A percentile compares a stretch with the other conserved stretches of the same genome.
Evolutionary conservation across 2,113 vertebrate species (phyloP).

Genomic region (Gadus chalcogrammus): DNA sequence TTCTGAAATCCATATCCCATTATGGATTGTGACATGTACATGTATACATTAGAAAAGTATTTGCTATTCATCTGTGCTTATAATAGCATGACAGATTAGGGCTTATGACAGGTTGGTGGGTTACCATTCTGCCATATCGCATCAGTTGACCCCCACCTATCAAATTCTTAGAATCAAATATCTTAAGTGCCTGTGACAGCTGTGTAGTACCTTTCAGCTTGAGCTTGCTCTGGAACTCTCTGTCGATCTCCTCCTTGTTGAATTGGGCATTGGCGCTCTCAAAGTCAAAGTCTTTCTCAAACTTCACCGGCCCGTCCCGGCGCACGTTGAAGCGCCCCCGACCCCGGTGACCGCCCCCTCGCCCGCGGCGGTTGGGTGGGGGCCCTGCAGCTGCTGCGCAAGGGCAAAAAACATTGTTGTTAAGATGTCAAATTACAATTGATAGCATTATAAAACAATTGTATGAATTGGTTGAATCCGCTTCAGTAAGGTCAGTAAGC

Average conservation of each 20-base stretch:
- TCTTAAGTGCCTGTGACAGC: background rate
- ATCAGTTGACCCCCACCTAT: background rate
- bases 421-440: background rate
- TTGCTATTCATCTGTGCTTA: too few relatives aligned
- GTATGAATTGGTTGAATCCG: too few relatives aligned
- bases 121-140: too few relatives aligned
- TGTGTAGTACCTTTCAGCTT: constrained; percentile 86
- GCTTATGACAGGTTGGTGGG: too few relatives aligned
- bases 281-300: constrained; percentile 98
- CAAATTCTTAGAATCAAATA: background rate
- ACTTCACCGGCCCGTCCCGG: constrained; percentile 92
- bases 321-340: constrained; percentile 87
- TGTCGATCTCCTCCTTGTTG: constrained; percentile 96
- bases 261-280: constrained; percentile 97
- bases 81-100: too few relatives aligned
- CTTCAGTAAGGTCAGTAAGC: too few relatives aligned
- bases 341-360: constrained; percentile 83
- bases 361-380: constrained; percentile 75
- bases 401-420: background rate
- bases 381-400: constrained; percentile 55
- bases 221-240: constrained; percentile 95
- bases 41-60: too few relatives aligned
- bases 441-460: background rate
- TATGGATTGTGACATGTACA: too few relatives aligned
- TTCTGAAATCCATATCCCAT: too few relatives aligned